Evolutionary conservation across 2,888 invertebrate genomes (phyloP).

Genomic region (Drosophila helvetica): DNA sequence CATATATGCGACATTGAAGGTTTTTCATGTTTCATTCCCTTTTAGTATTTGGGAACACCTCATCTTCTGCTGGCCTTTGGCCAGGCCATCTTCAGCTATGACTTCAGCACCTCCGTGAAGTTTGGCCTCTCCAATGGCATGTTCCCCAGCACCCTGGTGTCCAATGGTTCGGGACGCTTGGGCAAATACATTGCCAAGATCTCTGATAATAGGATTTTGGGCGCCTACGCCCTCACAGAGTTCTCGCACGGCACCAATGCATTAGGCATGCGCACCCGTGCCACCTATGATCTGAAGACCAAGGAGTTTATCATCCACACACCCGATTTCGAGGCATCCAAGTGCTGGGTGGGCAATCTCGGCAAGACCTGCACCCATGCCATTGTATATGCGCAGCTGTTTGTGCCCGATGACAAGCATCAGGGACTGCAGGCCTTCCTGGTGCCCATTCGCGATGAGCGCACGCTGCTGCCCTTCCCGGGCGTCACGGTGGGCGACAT

Average conservation of each 20-base stretch:
- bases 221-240: conserved; percentile 94
- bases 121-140: conserved; percentile 87
- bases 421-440: conserved; percentile 95
- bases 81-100: conserved; percentile 86
- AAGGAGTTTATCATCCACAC: conserved; percentile 90
- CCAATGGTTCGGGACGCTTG: conserved; percentile 88
- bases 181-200: conserved; percentile 84
- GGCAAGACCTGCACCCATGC: conserved; percentile 94
- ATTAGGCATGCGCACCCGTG: conserved; percentile 91
- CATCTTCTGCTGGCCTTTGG: conserved; percentile 84
- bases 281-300: conserved; percentile 90
- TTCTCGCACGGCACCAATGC: conserved; percentile 96
- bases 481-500: conserved; percentile 95
- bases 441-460: conserved; percentile 92
- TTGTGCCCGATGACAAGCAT: conserved; percentile 90
- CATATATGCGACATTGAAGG: neutral
- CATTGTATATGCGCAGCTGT: conserved; percentile 93
- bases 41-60: conserved; percentile 85
- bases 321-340: conserved; percentile 90
- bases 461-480: conserved; percentile 88
- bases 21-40: conserved; percentile 12
- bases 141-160: conserved; percentile 87
- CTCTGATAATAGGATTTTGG: conserved; percentile 85
- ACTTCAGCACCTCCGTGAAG: conserved; percentile 87
- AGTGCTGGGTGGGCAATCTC: conserved; percentile 90